These are phyloP conservation scores for Oeneis ivallda DNA, from an alignment of 2,888 invertebrate species.

Conservation along the genomic window DNA sequence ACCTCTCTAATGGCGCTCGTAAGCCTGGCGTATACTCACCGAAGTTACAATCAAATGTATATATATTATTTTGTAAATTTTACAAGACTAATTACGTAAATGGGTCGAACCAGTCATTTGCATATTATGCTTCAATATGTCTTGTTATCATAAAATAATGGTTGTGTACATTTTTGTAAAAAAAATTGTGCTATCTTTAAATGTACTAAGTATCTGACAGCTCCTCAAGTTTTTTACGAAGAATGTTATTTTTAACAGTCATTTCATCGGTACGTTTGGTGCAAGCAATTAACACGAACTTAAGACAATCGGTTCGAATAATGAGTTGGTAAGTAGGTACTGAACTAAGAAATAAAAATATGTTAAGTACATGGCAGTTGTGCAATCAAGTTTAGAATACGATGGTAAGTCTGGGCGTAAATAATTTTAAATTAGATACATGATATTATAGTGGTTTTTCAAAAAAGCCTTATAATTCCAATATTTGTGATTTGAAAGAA, in stretches of 20 bases:
- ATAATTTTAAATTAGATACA: not conserved
- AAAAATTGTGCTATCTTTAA: not conserved
- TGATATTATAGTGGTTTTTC: not conserved
- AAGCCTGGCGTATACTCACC: not conserved
- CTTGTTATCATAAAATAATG: not conserved
- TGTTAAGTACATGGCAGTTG: no score
- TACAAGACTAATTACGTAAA: no score
- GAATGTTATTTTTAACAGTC: no score
- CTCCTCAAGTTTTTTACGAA: no score
- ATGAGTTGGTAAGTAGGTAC: no score
- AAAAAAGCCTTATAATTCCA: slow-evolving; percentile 14
- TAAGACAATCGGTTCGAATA: no score
- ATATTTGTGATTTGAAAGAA: slow-evolving; percentile 29
- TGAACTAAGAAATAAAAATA: not conserved
- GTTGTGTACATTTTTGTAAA: not conserved
- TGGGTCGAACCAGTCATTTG: not conserved
- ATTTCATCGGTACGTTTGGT: no score
- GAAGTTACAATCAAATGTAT: no score
- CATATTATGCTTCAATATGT: not conserved
- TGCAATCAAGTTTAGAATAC: not conserved
- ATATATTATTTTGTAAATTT: no score
- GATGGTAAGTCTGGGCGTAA: not conserved
- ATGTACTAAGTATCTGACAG: not conserved
- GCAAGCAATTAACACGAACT: no score
- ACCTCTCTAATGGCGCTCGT: not conserved